phyloP scores from a whole-genome alignment of 2,113 vertebrate species.

The Sapajus apella region DNA sequence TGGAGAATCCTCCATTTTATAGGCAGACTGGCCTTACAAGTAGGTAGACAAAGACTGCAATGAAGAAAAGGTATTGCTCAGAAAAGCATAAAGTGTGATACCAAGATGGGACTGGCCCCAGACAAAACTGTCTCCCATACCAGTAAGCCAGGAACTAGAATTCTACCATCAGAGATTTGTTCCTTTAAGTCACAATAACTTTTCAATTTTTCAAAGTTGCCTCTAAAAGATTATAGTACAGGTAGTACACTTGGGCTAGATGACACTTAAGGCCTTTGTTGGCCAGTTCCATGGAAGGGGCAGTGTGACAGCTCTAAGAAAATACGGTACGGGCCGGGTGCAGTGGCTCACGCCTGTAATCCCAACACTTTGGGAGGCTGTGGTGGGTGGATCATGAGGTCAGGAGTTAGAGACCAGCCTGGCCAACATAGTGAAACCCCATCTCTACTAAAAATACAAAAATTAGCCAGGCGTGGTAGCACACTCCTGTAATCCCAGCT shows the following conservation, averaged over 20 bases:
- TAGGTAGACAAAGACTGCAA: background rate
- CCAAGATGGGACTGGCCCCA: background rate
- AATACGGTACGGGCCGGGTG: background rate
- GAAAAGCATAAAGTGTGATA: background rate
- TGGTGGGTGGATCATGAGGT: too few relatives aligned
- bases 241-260: background rate
- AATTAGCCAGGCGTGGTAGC: too few relatives aligned
- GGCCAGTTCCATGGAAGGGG: background rate
- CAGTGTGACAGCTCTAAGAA: background rate
- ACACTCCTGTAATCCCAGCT: too few relatives aligned
- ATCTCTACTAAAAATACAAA: too few relatives aligned
- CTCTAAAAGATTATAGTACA: background rate
- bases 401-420: too few relatives aligned
- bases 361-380: too few relatives aligned
- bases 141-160: background rate
- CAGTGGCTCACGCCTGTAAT: too few relatives aligned
- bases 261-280: background rate
- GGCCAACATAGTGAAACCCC: too few relatives aligned
- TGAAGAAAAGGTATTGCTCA: background rate
- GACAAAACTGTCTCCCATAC: background rate
- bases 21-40: background rate
- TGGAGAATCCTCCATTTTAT: background rate
- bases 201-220: conserved; percentile 6
- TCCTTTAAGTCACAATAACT: background rate
- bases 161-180: background rate